Conservation (phyloP, 2,888 invertebrate species). For the Hyposoter dolosus region DNA sequence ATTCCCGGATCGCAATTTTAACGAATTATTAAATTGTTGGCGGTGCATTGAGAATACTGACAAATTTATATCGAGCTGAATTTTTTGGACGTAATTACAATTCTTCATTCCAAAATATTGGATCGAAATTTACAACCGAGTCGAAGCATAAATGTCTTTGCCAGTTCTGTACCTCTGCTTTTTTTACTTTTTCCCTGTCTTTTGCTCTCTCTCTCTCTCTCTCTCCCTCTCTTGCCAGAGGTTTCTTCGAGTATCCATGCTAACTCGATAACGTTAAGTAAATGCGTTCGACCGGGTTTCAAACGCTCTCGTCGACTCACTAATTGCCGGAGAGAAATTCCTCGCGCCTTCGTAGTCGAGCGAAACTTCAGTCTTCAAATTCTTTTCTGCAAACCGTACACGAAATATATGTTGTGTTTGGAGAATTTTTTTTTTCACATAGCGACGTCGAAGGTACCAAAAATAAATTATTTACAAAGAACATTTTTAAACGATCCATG, state of each 20-base stretch:
- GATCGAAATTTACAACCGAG: not conserved
- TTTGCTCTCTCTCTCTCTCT: not conserved
- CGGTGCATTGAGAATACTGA: not conserved
- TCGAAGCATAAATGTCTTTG: not conserved
- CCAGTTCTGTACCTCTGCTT: slow-evolving; percentile 2
- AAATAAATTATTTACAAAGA: not conserved
- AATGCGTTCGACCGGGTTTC: slow-evolving; percentile 54
- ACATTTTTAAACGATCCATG: not conserved
- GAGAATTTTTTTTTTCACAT: not conserved
- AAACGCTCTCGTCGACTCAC: slow-evolving; percentile 43
- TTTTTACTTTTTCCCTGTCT: not conserved
- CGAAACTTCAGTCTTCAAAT: slow-evolving; percentile 9
- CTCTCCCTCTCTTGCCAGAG: not conserved
- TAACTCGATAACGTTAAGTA: slow-evolving; percentile 56
- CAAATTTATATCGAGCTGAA: not conserved
- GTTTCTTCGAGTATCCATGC: slow-evolving; percentile 52
- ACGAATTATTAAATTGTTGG: not conserved
- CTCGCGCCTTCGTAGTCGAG: slow-evolving; percentile 30
- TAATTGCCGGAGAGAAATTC: slow-evolving; percentile 53
- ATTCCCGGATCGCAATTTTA: not conserved
- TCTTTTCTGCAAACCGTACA: not conserved
- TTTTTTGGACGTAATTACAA: not conserved
- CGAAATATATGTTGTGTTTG: not conserved
- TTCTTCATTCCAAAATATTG: not conserved
- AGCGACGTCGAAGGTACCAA: not conserved